Base-by-base conservation (phyloP, 2,797 vertebrate genomes). In the Pseudotriccus pelzelni region DNA sequence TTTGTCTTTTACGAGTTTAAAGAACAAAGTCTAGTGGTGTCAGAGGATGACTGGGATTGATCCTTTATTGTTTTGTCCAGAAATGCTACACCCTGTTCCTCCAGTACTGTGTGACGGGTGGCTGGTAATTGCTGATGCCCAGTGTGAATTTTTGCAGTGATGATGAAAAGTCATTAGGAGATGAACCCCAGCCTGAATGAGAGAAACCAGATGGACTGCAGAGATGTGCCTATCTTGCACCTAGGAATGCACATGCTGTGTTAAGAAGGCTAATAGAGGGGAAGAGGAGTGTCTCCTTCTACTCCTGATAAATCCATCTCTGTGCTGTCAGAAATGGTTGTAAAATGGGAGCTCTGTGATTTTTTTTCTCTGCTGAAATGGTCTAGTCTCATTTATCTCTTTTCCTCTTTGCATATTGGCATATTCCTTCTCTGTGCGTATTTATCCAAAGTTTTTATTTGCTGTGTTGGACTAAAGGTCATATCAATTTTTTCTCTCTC, bases 381-480 rank as follows among this genome's bases (percentile, higher is more conserved):
- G 11, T 66, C 69, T 44, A 24, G 25, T 60, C 44, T 69, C 16
- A 14, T 84, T 91, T 81, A 23, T 84, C 44, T 91, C 55, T 76
- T 39, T 70, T 36, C n/a, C n/a, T 66, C 36, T 78, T 72, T 69
- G 39, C 23, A 17, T 73, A 39, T 9, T 70, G 86, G 47, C 44
- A n/a, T 69, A 27, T 75, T 94, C 34, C n/a, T 68, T 68, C 46
- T 60, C 49, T 59, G 68, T 63, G 68, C 9, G 0, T 79, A 46
- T 85, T 79, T 87, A 94, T 66, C 59, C 39, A 27, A 56, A 80
- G 59, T 47, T 63, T 67, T 86, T 80, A 58, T 62, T 83, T 77
- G 25, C 20, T 44, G 50, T 67, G 55, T 84, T 0, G 3, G 62
- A 59, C 50, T 91, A 90, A 88, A 94, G 88, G 83, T 75, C 84